phyloP scores from a whole-genome alignment of 2,113 vertebrate species.

The Charina bottae region DNA sequence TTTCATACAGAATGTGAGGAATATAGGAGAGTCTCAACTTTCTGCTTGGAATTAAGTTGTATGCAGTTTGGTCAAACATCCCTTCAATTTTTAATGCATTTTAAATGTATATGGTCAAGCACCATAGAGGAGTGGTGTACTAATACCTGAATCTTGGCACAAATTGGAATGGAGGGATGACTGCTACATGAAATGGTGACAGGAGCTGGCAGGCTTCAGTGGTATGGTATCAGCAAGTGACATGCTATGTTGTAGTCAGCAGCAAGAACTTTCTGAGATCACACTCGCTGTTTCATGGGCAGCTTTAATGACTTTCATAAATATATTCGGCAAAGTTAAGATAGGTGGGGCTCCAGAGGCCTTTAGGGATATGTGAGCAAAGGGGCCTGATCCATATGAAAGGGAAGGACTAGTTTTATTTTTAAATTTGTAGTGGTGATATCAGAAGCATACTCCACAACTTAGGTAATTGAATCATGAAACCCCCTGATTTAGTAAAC shows the following conservation, averaged over 20 bases:
- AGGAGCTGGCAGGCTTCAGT: slow-evolving; percentile 56
- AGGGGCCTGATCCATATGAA: not conserved
- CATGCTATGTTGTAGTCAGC: slow-evolving; percentile 30
- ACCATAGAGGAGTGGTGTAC: slow-evolving; percentile 65
- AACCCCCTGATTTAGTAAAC: not conserved
- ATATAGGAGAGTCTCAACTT: slow-evolving; percentile 66
- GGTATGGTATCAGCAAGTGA: slow-evolving; percentile 38
- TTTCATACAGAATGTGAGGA: slow-evolving; percentile 63
- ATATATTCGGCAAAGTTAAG: slow-evolving; percentile 59
- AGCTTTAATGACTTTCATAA: slow-evolving; percentile 62
- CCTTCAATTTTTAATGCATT: slow-evolving; percentile 71
- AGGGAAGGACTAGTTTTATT: not conserved
- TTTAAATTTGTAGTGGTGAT: slow-evolving; percentile 41
- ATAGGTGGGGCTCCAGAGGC: slow-evolving; percentile 33
- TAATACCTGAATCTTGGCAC: slow-evolving; percentile 60
- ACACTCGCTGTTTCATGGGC: slow-evolving; percentile 63
- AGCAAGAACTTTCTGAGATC: slow-evolving; percentile 58
- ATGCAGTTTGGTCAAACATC: slow-evolving; percentile 66
- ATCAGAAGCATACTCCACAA: not conserved
- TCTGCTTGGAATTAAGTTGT: slow-evolving; percentile 73
- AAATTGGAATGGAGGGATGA: slow-evolving; percentile 69
- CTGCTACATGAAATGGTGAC: slow-evolving; percentile 67
- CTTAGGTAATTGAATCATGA: not conserved
- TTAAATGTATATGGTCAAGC: slow-evolving; percentile 68
- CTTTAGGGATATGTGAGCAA: not conserved